Base-by-base conservation (phyloP, 2,888 invertebrate genomes). In the Dolomedes plantarius region DNA sequence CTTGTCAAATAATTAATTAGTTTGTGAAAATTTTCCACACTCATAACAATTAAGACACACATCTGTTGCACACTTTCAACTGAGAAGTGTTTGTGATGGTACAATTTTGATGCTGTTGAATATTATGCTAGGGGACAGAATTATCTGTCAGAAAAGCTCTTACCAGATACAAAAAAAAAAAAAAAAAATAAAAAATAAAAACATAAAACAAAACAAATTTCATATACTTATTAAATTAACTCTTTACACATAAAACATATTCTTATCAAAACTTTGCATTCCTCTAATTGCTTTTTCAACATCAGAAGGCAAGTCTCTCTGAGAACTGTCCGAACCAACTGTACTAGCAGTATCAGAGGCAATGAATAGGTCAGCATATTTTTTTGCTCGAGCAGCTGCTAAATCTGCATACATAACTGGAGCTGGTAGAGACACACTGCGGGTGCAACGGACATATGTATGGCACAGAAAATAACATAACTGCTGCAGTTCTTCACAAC, bases 381-480 rank as follows among this genome's bases (percentile, higher is more conserved):
- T 39, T 39, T 79, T 82, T 28, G 87, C 83, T n/a, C 87, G 56
- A 31, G 74, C 64, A 6, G 88, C 88, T n/a, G 83, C 88, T 50
- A 68, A 81, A 73, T 89, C 88, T 11, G 90, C 90, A 68, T 90
- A 90, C 71, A 90, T 88, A 31, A 90, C 89, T 0, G 91, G 91
- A 2, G 90, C 89, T n/a, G 91, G 91, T 19, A 90, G 86, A 9
- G 89, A 89, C 32, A 91, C 89, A 27, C 89, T 85, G 46, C 89
- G 88, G 6, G 90, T 87, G 69, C 90, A 89, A 16, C 90, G 89
- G 13, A 83, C 88, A 88, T 89, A 90, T 3, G 83, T 67, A 80
- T 91, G 89, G 77, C 90, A 90, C 29, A 91, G 86, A 64, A 80
- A 82, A 74, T 89, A 89, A 5, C 88, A 88, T 19, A 89, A 29